Evolutionary conservation across 2,797 vertebrate species (phyloP).

Genomic region (Diceros bicornis): DNA sequence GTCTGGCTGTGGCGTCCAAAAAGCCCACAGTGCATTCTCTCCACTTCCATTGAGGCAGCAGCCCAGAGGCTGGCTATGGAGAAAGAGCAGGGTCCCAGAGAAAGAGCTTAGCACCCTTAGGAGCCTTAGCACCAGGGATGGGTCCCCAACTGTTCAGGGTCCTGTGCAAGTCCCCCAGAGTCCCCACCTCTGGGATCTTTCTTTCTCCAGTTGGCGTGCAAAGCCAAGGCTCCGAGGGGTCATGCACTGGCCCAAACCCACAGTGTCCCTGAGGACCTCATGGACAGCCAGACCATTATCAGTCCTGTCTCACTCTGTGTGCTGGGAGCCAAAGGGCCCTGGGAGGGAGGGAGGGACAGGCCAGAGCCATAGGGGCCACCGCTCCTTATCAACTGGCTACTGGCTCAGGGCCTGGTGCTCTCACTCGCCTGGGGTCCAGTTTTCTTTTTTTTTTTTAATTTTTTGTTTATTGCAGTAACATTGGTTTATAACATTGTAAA

Average conservation of each 20-base stretch:
- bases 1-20: background rate
- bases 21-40: background rate
- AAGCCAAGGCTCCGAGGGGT: background rate
- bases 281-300: too few relatives aligned
- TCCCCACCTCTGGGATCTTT: background rate
- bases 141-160: background rate
- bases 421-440: slow-evolving; percentile 15
- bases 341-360: background rate
- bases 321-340: background rate
- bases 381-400: background rate
- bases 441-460: too few relatives aligned
- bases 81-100: background rate
- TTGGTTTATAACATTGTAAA: too few relatives aligned
- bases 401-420: background rate
- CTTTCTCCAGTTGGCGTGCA: background rate
- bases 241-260: background rate
- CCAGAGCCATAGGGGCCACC: background rate
- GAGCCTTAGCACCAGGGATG: background rate
- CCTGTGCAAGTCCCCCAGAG: background rate
- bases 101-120: background rate
- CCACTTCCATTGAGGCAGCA: background rate
- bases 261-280: too few relatives aligned
- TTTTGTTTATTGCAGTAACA: too few relatives aligned
- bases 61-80: background rate
- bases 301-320: too few relatives aligned